Evolutionary conservation across 2,797 vertebrate species (phyloP), one percentile per base, ranked within the genome.

Genomic region (Hirundo rustica): DNA sequence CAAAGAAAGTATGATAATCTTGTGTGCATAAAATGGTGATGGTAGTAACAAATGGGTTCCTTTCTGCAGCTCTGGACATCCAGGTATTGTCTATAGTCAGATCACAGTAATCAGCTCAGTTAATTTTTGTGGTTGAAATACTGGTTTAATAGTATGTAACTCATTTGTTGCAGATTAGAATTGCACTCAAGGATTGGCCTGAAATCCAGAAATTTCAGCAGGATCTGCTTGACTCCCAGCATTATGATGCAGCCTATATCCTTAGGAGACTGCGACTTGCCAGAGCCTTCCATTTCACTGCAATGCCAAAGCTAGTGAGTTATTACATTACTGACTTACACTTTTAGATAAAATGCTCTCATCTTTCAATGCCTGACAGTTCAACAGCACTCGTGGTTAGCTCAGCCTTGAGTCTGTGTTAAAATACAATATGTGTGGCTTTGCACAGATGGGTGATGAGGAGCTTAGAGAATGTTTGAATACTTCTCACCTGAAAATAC

Each of bases 141-240:
- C 17, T 3, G 2, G 2, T 76, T 8, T 84, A 58, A 61, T 36
- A 60, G 7, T 17, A 2, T 32, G 12, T n/a, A n/a, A 13, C 20
- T 86, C 11, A 13, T 81, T 18, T 14, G 15, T 85, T 96, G 64
- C 96, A 99, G 99, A 98, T 99, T 73, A 97, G 98, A 93, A 90
- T 99, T 1, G 97, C 99, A 0, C 94, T 99, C 94, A 99, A 98
- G 95, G 98, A 99, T 89, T 99, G 99, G 99, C 93, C 97, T 44
- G 98, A 99, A 51, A 93, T 99, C 68, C 96, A 94, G 95, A 98
- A 84, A 71, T 99, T 99, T 84, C 98, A 99, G 82, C 98, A 97
- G 73, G 99, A 99, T 38, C 98, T 99, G 22, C 38, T 98, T 71
- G 97, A 97, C 3, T 98, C 99, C 7, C 98, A 99, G 84, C 99